These are phyloP conservation scores for Macaria notata DNA, from an alignment of 2,888 invertebrate species.

Conservation along the genomic window DNA sequence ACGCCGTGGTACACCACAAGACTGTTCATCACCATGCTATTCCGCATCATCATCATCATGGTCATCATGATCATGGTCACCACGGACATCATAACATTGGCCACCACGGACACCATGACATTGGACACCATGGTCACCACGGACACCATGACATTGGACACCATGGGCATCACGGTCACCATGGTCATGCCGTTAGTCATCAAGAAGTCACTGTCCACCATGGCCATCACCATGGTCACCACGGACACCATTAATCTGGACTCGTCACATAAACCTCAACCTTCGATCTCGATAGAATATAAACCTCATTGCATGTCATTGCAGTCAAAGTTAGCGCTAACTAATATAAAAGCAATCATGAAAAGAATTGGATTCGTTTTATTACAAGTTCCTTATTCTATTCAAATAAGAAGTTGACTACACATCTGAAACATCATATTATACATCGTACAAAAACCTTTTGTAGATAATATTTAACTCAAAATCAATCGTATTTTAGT, in stretches of 20 bases:
- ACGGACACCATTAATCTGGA: conserved; percentile 45
- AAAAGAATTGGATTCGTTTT: conserved; percentile 9
- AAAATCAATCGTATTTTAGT: too few relatives aligned
- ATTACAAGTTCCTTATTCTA: conserved; percentile 3
- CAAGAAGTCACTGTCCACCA: not conserved
- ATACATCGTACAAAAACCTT: too few relatives aligned
- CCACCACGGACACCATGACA: conserved; percentile 38
- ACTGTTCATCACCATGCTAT: conserved; percentile 53
- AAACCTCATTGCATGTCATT: conserved; percentile 31
- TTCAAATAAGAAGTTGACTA: not conserved
- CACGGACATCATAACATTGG: conserved; percentile 28
- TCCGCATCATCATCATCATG: conserved; percentile 44
- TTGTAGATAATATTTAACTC: too few relatives aligned
- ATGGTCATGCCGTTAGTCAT: conserved; percentile 28
- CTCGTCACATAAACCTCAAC: conserved; percentile 34
- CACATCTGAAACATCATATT: too few relatives aligned
- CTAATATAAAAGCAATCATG: conserved; percentile 41
- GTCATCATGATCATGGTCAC: conserved; percentile 20
- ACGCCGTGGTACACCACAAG: conserved; percentile 59
- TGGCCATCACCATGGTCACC: not conserved
- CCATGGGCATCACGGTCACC: conserved; percentile 38
- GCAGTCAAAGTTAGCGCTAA: conserved; percentile 50
- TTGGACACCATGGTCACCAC: conserved; percentile 22
- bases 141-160: conserved; percentile 14
- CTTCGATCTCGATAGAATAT: conserved; percentile 45